Percentiles rank a stretch among this genome's conserved stretches.
Evolutionary conservation across 2,888 invertebrate genomes (phyloP).

Genomic region (Platycnemis pennipes): DNA sequence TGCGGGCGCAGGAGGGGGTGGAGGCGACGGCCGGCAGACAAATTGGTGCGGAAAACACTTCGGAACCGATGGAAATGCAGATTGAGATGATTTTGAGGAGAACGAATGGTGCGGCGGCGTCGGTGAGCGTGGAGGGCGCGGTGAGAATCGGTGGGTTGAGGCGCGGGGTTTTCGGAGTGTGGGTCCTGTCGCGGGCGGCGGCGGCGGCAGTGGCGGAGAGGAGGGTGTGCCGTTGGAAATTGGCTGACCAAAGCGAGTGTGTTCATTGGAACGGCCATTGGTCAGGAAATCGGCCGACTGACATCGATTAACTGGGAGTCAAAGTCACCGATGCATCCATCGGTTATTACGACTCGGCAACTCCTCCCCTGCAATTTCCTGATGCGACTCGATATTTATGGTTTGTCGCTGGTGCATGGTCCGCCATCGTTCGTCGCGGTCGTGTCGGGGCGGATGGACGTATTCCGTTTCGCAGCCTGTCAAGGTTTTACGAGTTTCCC

Average conservation of each 20-base stretch:
- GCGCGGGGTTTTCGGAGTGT: not conserved
- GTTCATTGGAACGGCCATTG: constrained; percentile 59
- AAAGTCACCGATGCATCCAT: constrained; percentile 63
- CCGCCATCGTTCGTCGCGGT: not conserved
- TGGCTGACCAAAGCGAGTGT: constrained; percentile 55
- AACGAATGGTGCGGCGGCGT: constrained; percentile 34
- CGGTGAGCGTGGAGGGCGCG: not conserved
- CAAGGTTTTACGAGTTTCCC: not conserved
- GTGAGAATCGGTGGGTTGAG: not conserved
- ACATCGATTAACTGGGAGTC: constrained; percentile 65
- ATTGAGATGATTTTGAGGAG: constrained; percentile 67
- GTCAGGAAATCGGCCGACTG: constrained; percentile 63
- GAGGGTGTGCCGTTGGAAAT: not conserved
- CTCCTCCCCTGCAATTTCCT: constrained; percentile 32
- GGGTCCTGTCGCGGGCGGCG: not conserved
- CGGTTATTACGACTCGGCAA: constrained; percentile 53
- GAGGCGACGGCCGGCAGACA: not conserved
- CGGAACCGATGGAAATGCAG: constrained; percentile 65
- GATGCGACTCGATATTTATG: constrained; percentile 21
- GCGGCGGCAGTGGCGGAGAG: not conserved
- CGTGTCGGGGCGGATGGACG: not conserved
- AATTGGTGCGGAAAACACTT: constrained; percentile 67
- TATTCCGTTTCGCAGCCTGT: constrained; percentile 18
- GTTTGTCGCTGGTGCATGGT: constrained; percentile 1
- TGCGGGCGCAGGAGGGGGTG: not conserved